Evolutionary conservation across 2,797 vertebrate species (phyloP), one percentile per base, ranked within the genome.

Genomic region (Calcarius lapponicus): DNA sequence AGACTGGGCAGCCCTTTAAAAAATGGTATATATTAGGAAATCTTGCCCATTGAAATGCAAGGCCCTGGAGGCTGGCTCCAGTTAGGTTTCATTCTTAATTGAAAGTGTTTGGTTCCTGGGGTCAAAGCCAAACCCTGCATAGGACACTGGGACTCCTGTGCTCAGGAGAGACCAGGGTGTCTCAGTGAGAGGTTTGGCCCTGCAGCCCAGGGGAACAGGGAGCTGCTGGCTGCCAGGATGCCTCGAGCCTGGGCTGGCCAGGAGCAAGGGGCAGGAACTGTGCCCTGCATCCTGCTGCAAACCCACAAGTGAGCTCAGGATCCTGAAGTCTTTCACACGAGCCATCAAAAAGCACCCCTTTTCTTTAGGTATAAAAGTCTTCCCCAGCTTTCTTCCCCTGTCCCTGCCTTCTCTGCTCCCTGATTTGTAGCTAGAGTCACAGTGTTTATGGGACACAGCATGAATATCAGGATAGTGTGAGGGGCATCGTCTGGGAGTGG

Each of bases 61-160:
- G 60, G 83, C 83, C 73, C 80, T 38, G 31, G 56, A 67, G 80
- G 53, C 67, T 84, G 78, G 67, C 58, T 91, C 80, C 2, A 4
- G 31, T 90, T 72, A 62, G 40, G 60, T 86, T 92, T 95, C 1
- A 0, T 84, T 81, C 53, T 81, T 93, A 90, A 84, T 70, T 88
- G 66, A 53, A 84, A 90, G 21, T 53, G 26, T 56, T 88, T 66
- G 54, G n/a, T 81, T 95, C 89, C 83, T 82, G 86, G 26, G 32
- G 76, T 81, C 5, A 34, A 73, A 86, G 57, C 51, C 76, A 92
- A 90, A 31, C 60, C 56, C 47, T 53, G 26, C 34, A 10, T 7
- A 1, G 32, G 74, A 53, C 47, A 61, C 12, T 32, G 62, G n/a
- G 88, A 26, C 29, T 93, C 42, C 26, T 69, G 42, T n/a, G 28